Percentiles rank a stretch among this genome's conserved stretches.
These are phyloP conservation scores for Orthosia gothica DNA, from an alignment of 2,888 invertebrate species.

Conservation along the genomic window DNA sequence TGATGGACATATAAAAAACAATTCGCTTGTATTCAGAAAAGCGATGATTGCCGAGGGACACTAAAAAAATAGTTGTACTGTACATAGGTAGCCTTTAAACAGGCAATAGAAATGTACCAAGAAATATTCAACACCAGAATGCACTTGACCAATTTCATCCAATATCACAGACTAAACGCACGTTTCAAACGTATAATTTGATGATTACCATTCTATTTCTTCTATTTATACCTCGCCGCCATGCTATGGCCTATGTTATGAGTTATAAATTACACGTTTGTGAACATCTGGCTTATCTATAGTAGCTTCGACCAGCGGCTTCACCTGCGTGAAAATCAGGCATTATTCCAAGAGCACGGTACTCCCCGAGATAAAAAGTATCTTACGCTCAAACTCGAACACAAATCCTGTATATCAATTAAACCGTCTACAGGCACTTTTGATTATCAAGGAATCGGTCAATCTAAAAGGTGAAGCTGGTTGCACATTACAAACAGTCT, in stretches of 20 bases:
- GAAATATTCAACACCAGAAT: conserved; percentile 21
- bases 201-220: conserved; percentile 80
- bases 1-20: too few relatives aligned
- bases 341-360: neutral
- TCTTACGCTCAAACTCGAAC: too few relatives aligned
- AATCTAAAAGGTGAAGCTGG: too few relatives aligned
- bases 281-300: conserved; percentile 77
- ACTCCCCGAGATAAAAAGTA: too few relatives aligned
- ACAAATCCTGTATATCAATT: too few relatives aligned
- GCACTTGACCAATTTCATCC: conserved; percentile 51
- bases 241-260: conserved; percentile 66
- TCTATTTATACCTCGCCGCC: conserved; percentile 74
- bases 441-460: too few relatives aligned
- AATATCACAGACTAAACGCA: conserved; percentile 71
- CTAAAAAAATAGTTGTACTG: too few relatives aligned
- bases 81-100: neutral
- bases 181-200: conserved; percentile 78
- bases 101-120: neutral
- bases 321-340: neutral
- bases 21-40: too few relatives aligned
- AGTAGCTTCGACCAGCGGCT: conserved; percentile 31
- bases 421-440: too few relatives aligned
- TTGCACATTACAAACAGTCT: too few relatives aligned
- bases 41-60: too few relatives aligned
- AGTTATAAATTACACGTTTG: conserved; percentile 80